These are phyloP conservation scores for Saguinus oedipus DNA, from an alignment of 2,797 vertebrate genomes.

Conservation along the genomic window DNA sequence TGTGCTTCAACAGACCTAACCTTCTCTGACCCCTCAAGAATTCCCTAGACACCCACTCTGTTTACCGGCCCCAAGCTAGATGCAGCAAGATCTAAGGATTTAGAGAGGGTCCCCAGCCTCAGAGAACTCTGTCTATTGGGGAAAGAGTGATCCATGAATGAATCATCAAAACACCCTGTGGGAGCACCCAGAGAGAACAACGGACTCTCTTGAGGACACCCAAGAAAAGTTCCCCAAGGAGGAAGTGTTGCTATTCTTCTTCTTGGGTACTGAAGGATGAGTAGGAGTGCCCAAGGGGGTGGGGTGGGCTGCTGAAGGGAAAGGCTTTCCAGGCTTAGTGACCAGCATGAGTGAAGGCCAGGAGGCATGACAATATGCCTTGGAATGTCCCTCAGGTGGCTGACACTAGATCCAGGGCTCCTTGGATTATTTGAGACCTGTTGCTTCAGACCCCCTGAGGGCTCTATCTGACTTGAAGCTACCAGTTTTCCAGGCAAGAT, in stretches of 20 bases:
- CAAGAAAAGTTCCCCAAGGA: background rate
- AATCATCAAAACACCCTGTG: background rate
- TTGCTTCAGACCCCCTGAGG: background rate
- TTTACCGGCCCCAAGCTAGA: conserved; percentile 52
- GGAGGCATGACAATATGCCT: background rate
- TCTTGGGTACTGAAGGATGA: background rate
- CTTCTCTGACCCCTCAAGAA: background rate
- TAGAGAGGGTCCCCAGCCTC: background rate
- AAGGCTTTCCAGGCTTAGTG: background rate
- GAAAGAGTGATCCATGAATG: background rate
- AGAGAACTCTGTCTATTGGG: background rate
- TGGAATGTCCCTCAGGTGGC: too few relatives aligned
- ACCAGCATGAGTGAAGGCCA: background rate
- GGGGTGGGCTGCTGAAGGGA: background rate
- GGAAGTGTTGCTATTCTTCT: background rate
- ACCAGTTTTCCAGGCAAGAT: background rate
- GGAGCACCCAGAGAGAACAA: background rate
- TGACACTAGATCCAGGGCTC: background rate
- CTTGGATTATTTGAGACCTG: background rate
- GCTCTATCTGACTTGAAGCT: background rate
- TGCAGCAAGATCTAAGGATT: conserved; percentile 17
- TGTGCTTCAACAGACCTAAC: background rate
- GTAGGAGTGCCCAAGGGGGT: background rate
- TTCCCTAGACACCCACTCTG: conserved; percentile 29
- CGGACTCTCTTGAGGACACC: background rate